These are phyloP conservation scores for Fregata magnificens DNA, from an alignment of 2,113 vertebrate genomes.

Conservation along the genomic window DNA sequence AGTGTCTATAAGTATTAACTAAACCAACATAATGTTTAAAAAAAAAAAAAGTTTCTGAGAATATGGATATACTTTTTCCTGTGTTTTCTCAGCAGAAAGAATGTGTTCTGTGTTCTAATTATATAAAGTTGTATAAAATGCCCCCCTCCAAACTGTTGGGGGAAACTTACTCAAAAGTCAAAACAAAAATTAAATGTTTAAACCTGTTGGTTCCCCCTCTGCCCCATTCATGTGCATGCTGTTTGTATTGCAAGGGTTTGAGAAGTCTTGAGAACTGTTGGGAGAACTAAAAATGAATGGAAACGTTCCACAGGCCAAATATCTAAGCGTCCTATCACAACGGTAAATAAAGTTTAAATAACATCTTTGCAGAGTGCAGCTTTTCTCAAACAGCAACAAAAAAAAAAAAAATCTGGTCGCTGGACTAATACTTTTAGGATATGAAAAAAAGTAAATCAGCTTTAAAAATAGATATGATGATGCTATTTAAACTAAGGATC, in stretches of 20 bases:
- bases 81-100: background rate
- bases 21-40: background rate
- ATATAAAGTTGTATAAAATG: background rate
- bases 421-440: background rate
- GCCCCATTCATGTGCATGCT: fast-evolving
- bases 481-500: background rate
- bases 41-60: background rate
- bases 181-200: background rate
- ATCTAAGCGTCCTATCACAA: background rate
- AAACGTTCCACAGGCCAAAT: background rate
- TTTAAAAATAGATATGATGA: background rate
- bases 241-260: background rate
- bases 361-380: background rate
- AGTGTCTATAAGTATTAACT: background rate
- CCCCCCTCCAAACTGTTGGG: fast-evolving
- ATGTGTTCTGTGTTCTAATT: background rate
- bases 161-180: background rate
- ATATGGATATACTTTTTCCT: background rate
- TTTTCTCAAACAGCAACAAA: background rate
- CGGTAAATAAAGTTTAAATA: background rate
- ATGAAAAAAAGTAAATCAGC: background rate
- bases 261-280: background rate
- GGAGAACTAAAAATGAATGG: background rate
- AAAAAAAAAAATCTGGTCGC: background rate
- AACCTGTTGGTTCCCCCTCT: background rate